Evolutionary conservation across 1,140 invertebrate genomes (phyloP), one percentile per base, ranked within the genome.

Genomic region (Cecropterus lyciades): DNA sequence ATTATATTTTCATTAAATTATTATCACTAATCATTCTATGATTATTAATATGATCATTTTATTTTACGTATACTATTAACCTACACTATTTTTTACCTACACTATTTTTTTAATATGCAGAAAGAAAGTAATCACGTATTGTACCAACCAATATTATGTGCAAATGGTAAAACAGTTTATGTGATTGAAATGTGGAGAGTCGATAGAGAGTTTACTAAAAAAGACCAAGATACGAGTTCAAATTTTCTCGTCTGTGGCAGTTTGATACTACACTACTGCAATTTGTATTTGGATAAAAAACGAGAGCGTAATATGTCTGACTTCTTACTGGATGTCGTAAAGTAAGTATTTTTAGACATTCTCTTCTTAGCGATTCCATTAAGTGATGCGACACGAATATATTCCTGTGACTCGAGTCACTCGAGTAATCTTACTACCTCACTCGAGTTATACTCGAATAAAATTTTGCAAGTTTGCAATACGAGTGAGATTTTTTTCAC

Each of bases 141-240:
- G 59, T 87, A 81, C 46, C 74, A 77, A 48, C 84, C 85, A 0
- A 74, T 86, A 43, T 51, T 80, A 8, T 65, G 51, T 6, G 67
- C 70, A 11, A 62, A 46, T 14, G 84, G 79, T 0, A 78, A 81
- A 56, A 77, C 79, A 6, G 51, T 67, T 2, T 85, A 87, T 46
- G 72, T 87, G 0, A 65, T 89, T 0, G 84, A 87, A 69, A 77
- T 89, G 75, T 85, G 80, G 80, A 66, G 76, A 5, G n/a, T 75
- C 0, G 49, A 66, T 6, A 51, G 80, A 1, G 48, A 37, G 33
- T 87, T 85, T 67, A 52, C 59, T 11, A 60, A 70, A 0, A 53
- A 59, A 5, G 83, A 89, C 30, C 75, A 81, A 70, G 67, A 82
- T 51, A 62, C 71, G 10, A 69, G 79, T 57, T 67, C 75, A 0